phyloP scores from a whole-genome alignment of 2,797 vertebrate genomes.

The Melanotaenia trifasciata region DNA sequence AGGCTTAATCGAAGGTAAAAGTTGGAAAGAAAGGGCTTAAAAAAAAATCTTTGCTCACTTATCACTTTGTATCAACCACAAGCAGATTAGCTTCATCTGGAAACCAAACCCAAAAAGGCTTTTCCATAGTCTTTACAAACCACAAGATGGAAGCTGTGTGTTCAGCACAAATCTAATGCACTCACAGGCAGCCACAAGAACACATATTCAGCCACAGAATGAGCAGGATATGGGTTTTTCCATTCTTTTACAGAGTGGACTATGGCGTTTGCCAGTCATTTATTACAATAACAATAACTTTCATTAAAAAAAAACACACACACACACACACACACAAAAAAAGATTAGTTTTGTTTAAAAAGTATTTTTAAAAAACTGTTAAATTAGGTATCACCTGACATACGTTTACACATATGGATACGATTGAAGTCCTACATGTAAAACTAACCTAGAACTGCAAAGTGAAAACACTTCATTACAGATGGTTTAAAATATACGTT shows the following conservation, averaged over 20 bases:
- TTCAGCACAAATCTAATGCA: conserved; percentile 86
- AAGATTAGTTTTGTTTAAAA: conserved; percentile 29
- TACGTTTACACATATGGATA: background rate
- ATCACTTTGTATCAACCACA: conserved; percentile 69
- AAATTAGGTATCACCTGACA: background rate
- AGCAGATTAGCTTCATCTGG: conserved; percentile 77
- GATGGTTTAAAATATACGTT: background rate
- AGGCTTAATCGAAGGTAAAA: conserved; percentile 42
- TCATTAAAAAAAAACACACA: conserved; percentile 52
- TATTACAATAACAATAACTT: conserved; percentile 80
- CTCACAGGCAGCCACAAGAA: conserved; percentile 84
- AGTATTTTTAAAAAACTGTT: background rate
- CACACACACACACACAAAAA: conserved; percentile 14
- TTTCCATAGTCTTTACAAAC: conserved; percentile 81
- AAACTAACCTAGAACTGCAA: background rate
- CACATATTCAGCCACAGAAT: conserved; percentile 78
- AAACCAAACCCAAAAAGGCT: conserved; percentile 78
- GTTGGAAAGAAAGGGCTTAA: conserved; percentile 47
- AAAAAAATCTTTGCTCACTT: conserved; percentile 64
- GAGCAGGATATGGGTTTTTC: conserved; percentile 92
- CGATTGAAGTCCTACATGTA: conserved; percentile 2
- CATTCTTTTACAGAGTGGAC: conserved; percentile 87
- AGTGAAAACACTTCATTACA: background rate
- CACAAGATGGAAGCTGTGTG: conserved; percentile 85
- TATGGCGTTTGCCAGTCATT: conserved; percentile 90